Evolutionary conservation across 2,113 vertebrate genomes (phyloP).

Genomic region (Caracal caracal): DNA sequence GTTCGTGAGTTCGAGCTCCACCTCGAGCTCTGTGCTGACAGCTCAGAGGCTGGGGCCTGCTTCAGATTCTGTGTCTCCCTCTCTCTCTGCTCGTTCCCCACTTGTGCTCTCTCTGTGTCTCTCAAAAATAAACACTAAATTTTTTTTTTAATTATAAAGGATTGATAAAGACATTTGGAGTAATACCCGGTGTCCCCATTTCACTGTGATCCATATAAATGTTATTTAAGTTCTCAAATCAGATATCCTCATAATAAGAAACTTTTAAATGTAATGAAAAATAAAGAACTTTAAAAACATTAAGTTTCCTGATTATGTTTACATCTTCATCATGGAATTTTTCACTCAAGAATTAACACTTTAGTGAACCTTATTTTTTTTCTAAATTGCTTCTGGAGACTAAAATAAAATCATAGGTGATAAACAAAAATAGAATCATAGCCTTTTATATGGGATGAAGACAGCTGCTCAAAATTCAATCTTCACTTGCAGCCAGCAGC

Average conservation of each 20-base stretch:
- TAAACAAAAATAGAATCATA: conserved; percentile 27
- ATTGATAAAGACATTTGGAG: background rate
- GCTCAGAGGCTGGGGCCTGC: too few species aligned
- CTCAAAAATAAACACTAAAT: too few species aligned
- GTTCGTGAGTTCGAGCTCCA: too few species aligned
- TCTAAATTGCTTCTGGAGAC: background rate
- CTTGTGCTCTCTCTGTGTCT: too few species aligned
- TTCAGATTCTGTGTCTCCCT: too few species aligned
- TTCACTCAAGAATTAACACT: background rate
- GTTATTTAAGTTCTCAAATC: background rate
- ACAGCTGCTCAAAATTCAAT: conserved; percentile 8
- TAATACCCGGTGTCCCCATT: background rate
- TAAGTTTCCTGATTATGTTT: background rate
- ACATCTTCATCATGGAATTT: background rate
- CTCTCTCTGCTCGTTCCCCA: too few species aligned
- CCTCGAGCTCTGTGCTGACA: too few species aligned
- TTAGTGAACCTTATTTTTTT: background rate
- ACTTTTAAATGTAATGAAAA: background rate
- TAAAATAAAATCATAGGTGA: background rate
- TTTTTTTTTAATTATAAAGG: background rate
- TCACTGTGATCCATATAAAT: background rate
- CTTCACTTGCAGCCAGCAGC: background rate
- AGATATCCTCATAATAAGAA: background rate
- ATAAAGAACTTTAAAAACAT: background rate
- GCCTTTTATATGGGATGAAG: background rate